Evolutionary conservation across 2,888 invertebrate genomes (phyloP).

Genomic region (Acleris laterana): DNA sequence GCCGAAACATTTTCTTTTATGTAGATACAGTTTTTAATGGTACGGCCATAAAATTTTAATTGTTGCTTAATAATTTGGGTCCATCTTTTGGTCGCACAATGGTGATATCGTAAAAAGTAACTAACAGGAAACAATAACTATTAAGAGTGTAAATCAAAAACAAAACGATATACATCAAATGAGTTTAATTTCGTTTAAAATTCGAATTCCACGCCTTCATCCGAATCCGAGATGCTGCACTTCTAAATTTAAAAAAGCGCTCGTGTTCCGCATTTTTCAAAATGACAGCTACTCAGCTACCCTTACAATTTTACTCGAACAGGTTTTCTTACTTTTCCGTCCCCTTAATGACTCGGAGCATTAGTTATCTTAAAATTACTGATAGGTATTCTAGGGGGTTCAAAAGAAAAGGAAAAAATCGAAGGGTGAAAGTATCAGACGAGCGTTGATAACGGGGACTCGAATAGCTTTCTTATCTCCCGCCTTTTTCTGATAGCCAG

Average conservation of each 20-base stretch:
- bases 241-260: slow-evolving; percentile 22
- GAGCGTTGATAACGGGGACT: slow-evolving; percentile 75
- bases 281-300: slow-evolving; percentile 36
- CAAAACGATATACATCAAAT: slow-evolving; percentile 31
- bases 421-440: slow-evolving; percentile 71
- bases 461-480: slow-evolving; percentile 76
- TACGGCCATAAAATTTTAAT: slow-evolving; percentile 62
- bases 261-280: slow-evolving; percentile 30
- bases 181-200: slow-evolving; percentile 4
- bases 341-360: slow-evolving; percentile 76
- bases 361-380: slow-evolving; percentile 81
- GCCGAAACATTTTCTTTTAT: slow-evolving; percentile 58
- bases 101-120: slow-evolving; percentile 45
- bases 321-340: slow-evolving; percentile 53
- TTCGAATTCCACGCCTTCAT: not conserved
- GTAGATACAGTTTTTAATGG: slow-evolving; percentile 51
- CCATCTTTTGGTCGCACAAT: slow-evolving; percentile 25
- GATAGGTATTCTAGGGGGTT: slow-evolving; percentile 69
- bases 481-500: slow-evolving; percentile 68
- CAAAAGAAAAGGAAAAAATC: slow-evolving; percentile 59
- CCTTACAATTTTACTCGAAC: slow-evolving; percentile 45
- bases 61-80: slow-evolving; percentile 43
- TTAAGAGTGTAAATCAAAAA: slow-evolving; percentile 40
- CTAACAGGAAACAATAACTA: slow-evolving; percentile 51
- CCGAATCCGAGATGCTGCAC: not conserved